Percentiles rank a stretch among this genome's conserved stretches.
Conservation (phyloP, 2,113 vertebrate genomes). For the Paradisaea rubra region DNA sequence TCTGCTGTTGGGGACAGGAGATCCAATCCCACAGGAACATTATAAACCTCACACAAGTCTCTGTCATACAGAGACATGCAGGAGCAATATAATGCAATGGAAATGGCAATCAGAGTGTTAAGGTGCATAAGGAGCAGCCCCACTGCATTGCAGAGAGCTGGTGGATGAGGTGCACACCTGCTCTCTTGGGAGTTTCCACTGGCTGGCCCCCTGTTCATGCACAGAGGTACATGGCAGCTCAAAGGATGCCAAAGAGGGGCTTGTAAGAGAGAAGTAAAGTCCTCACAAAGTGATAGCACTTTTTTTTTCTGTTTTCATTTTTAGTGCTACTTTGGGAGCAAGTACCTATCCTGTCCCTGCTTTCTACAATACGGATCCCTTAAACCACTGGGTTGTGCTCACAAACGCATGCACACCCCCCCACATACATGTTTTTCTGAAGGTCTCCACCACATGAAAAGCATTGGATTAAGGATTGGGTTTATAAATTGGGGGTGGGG, state of each 20-base stretch:
- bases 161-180: not conserved
- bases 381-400: not conserved
- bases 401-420: rapidly evolving
- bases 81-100: not conserved
- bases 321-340: not conserved
- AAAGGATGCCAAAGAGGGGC: not conserved
- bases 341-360: not conserved
- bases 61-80: not conserved
- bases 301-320: not conserved
- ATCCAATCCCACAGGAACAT: not conserved
- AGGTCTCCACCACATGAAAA: not conserved
- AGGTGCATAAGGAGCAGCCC: not conserved
- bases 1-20: not conserved
- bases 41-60: not conserved
- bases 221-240: not conserved
- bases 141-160: not conserved
- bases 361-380: not conserved
- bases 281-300: not conserved
- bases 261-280: not conserved
- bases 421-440: not conserved
- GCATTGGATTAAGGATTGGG: not conserved
- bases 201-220: not conserved
- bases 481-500: not conserved
- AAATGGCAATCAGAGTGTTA: not conserved
- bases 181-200: rapidly evolving